Percentiles rank a stretch among this genome's conserved stretches.
phyloP scores from a whole-genome alignment of 2,888 invertebrate genomes.

The Drosophila tripunctata region DNA sequence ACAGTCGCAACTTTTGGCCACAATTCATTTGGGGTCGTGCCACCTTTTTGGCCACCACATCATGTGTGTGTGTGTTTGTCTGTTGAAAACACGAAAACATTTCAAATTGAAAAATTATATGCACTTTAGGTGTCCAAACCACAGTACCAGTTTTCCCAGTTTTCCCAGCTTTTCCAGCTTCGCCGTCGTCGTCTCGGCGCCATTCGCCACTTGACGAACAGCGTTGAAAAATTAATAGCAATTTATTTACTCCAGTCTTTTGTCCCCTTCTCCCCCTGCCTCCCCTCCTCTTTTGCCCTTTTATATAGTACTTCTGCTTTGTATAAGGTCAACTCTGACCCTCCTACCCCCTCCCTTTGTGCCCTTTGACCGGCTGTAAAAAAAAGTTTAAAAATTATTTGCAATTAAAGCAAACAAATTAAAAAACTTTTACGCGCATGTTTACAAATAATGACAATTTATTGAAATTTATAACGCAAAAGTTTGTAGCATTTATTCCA shows the following conservation, averaged over 20 bases:
- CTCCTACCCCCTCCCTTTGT: neutral
- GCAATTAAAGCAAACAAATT: slow-evolving; percentile 81
- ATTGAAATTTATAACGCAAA: slow-evolving; percentile 54
- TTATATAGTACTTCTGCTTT: slow-evolving; percentile 7
- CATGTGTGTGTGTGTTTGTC: slow-evolving; percentile 45
- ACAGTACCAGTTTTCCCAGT: slow-evolving; percentile 8
- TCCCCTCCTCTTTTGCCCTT: slow-evolving; percentile 11
- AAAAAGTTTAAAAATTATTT: slow-evolving; percentile 68
- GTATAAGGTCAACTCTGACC: slow-evolving; percentile 56
- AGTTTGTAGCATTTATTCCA: slow-evolving; percentile 32
- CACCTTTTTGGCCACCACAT: slow-evolving; percentile 65
- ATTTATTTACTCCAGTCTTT: slow-evolving; percentile 77
- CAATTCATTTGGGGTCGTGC: slow-evolving; percentile 75
- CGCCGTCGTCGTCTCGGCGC: slow-evolving; percentile 59
- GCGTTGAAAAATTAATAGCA: slow-evolving; percentile 83
- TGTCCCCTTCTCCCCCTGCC: neutral
- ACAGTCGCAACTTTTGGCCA: slow-evolving; percentile 76
- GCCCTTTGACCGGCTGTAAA: slow-evolving; percentile 21
- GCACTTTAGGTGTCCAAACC: slow-evolving; percentile 80
- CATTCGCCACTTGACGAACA: slow-evolving; percentile 75
- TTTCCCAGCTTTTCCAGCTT: slow-evolving; percentile 10
- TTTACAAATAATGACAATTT: slow-evolving; percentile 65
- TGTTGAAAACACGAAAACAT: slow-evolving; percentile 58
- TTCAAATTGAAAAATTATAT: slow-evolving; percentile 83
- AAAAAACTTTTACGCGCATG: slow-evolving; percentile 63